Conservation (phyloP, 2,888 invertebrate species). For the Sesia apiformis region DNA sequence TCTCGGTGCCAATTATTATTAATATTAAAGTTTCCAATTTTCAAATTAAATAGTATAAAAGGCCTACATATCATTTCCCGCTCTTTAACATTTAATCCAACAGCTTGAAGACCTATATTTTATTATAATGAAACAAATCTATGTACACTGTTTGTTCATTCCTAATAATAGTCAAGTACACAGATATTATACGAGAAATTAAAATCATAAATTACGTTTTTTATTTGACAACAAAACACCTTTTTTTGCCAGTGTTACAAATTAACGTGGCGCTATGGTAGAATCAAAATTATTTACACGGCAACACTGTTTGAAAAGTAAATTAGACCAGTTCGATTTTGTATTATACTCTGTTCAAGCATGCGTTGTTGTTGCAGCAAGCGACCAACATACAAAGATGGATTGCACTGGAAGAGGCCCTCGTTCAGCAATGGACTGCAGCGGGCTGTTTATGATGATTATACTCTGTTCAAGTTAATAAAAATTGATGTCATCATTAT, state of each 20-base stretch:
- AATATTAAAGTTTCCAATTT: constrained; percentile 13
- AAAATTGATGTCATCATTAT: too few species aligned
- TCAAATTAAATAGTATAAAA: constrained; percentile 1
- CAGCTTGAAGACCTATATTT: constrained; percentile 9
- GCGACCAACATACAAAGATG: too few species aligned
- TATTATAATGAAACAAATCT: background rate
- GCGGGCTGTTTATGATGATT: too few species aligned
- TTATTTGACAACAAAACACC: background rate
- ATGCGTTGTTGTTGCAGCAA: too few species aligned
- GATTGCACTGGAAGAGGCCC: too few species aligned
- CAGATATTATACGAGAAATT: background rate
- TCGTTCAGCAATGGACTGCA: too few species aligned
- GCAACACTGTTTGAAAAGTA: too few species aligned
- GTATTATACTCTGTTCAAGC: too few species aligned
- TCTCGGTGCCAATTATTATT: constrained; percentile 47
- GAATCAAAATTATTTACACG: too few species aligned
- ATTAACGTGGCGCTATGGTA: too few species aligned
- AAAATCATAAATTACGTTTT: background rate
- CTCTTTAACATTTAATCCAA: background rate
- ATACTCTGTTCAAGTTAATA: too few species aligned
- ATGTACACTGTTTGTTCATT: background rate
- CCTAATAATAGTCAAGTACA: background rate
- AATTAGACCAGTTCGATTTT: too few species aligned
- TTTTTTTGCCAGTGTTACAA: background rate
- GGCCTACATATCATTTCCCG: constrained; percentile 24